A percentile compares a stretch with the other conserved stretches of the same genome.
phyloP scores from a whole-genome alignment of 2,113 vertebrate genomes.

The Syngnathus floridae region DNA sequence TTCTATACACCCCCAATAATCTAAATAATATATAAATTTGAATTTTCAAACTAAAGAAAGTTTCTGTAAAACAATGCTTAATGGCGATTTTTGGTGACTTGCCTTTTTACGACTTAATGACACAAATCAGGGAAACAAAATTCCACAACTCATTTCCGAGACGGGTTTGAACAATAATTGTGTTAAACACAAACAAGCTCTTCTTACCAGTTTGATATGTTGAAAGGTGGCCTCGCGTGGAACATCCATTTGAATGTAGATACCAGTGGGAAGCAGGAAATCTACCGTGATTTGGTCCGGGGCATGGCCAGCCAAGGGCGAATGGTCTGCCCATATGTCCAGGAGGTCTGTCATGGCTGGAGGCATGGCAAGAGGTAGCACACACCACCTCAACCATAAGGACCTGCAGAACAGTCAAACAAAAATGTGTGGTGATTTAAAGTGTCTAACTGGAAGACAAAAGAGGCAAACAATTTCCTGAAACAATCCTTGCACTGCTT shows the following conservation, averaged over 20 bases:
- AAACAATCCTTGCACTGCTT: background rate
- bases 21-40: too few species aligned
- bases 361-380: conserved; percentile 83
- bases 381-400: conserved; percentile 83
- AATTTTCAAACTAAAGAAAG: too few species aligned
- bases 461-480: background rate
- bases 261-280: conserved; percentile 92
- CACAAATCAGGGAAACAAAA: background rate
- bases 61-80: background rate
- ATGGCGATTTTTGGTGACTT: background rate
- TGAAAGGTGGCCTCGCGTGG: conserved; percentile 90
- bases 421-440: too few species aligned
- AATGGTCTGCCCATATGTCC: conserved; percentile 94
- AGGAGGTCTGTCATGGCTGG: conserved; percentile 94
- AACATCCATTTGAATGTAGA: conserved; percentile 95
- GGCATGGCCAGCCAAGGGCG: conserved; percentile 76
- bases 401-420: conserved; percentile 59
- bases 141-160: background rate
- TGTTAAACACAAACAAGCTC: background rate
- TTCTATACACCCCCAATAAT: too few species aligned
- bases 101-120: background rate
- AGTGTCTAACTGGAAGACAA: too few species aligned
- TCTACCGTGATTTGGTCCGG: conserved; percentile 87
- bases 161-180: background rate
- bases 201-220: conserved; percentile 89